Evolutionary conservation across 2,797 vertebrate genomes (phyloP).

Genomic region (Chlorospingus flavigularis): DNA sequence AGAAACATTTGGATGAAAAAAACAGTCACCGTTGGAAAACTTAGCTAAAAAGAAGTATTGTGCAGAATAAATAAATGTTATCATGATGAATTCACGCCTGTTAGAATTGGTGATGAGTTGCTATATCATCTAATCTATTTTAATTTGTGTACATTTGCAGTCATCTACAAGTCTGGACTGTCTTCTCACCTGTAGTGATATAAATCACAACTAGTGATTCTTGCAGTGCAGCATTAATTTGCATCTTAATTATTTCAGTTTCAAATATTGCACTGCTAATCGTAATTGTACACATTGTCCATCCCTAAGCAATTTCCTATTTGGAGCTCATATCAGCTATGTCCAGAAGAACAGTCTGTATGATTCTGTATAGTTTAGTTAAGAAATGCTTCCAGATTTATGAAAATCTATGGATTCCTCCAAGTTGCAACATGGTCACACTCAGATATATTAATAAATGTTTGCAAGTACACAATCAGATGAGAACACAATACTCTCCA

Average conservation of each 20-base stretch:
- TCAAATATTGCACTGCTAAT: background rate
- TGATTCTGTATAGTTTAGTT: background rate
- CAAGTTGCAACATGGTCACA: background rate
- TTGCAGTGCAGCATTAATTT: conserved; percentile 12
- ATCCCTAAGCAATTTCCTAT: background rate
- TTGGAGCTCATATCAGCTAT: background rate
- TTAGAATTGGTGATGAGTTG: background rate
- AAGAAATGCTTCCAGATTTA: background rate
- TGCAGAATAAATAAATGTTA: background rate
- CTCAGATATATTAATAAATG: background rate
- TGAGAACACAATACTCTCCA: background rate
- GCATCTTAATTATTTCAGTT: conserved; percentile 8
- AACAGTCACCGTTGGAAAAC: background rate
- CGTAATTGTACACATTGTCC: background rate
- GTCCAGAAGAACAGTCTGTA: background rate
- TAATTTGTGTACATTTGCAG: conserved; percentile 25
- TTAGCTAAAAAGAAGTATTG: background rate
- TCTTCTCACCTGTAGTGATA: conserved; percentile 42
- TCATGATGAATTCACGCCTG: background rate
- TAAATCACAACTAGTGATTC: conserved; percentile 22
- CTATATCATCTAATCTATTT: background rate
- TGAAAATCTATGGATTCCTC: background rate
- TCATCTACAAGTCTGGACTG: conserved; percentile 7
- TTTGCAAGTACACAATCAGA: background rate
- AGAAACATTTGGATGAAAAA: background rate